Base-by-base conservation (phyloP, 1,140 invertebrate species). In the Drosophila prosaltans region DNA sequence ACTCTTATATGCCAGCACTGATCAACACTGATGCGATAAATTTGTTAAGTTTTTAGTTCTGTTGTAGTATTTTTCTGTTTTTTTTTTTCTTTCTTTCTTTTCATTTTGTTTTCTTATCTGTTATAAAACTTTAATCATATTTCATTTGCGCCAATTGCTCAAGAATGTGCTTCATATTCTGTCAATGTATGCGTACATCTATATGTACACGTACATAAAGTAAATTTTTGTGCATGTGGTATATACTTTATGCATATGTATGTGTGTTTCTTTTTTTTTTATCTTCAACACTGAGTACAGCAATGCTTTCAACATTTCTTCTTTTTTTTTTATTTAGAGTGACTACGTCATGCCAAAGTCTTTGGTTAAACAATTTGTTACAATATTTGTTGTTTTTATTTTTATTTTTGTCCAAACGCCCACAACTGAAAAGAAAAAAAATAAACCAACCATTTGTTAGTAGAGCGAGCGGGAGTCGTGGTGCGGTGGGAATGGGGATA, bases 71-170 rank as follows among this genome's bases (percentile, higher is more conserved):
- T 16, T 16, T 16, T 16, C 16, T 30, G 55, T 69, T 76, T 69
- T 55, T 65, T 55, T 65, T 60, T 59, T 74, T 66, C 54, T 58
- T 36, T 36, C 1, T 7, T 21, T 21, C 45, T 21, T 24, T 48
- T 21, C 43, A 24, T 51, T 51, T 51, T 51, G 45, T 51, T 72
- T 69, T 68, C 72, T 86, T 80, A 88, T 86, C 76, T 88, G 63
- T 39, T 67, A 75, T 62, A 74, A 69, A 72, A 67, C 40, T 63
- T 75, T 86, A 81, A 85, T 81, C 78, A 62, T 72, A 78, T 72
- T 81, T 85, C 72, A 68, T 74, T 76, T 80, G 74, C 59, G 70
- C 70, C 81, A 85, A 84, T 85, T 85, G 78, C 70, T 67, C 65
- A 72, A 67, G 74, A 74, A 67, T 32, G 57, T 77, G 74, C 59